phyloP scores from a whole-genome alignment of 37 sponge, comb jelly and placozoan species.

The Petrosia ficiformis region DNA sequence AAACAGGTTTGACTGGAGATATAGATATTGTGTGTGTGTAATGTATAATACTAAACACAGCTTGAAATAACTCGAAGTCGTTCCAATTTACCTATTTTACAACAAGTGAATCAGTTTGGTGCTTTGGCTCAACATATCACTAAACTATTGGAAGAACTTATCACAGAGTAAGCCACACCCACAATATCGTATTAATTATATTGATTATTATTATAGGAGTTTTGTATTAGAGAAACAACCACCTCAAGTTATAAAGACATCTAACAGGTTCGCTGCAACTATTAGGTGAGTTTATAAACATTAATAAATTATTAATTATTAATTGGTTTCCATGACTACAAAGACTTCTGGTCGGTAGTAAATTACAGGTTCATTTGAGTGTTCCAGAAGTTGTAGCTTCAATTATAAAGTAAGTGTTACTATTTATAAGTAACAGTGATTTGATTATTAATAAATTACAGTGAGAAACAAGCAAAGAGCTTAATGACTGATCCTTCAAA shows the following conservation, averaged over 20 bases:
- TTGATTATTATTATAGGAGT: slow-evolving; percentile 50
- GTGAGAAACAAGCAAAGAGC: slow-evolving; percentile 85
- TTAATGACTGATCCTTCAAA: slow-evolving; percentile 48
- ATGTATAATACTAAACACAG: no score
- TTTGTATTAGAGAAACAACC: slow-evolving; percentile 97
- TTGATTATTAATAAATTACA: slow-evolving; percentile 6
- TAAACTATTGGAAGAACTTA: slow-evolving; percentile 25
- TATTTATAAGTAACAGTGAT: background rate
- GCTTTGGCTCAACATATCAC: slow-evolving; percentile 39
- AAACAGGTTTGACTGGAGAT: slow-evolving; percentile 60
- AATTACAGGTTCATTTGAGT: slow-evolving; percentile 83
- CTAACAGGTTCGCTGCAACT: slow-evolving; percentile 82
- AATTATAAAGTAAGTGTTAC: slow-evolving; percentile 80
- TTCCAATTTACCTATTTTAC: slow-evolving; percentile 11
- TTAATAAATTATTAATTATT: background rate
- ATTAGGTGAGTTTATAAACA: slow-evolving; percentile 60
- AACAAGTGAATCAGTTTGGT: slow-evolving; percentile 15
- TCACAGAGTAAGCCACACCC: slow-evolving; percentile 30
- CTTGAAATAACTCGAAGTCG: slow-evolving; percentile 18
- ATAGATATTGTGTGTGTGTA: background rate
- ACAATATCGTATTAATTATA: background rate
- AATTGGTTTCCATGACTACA: background rate
- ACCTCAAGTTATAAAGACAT: slow-evolving; percentile 96
- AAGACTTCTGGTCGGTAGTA: slow-evolving; percentile 85
- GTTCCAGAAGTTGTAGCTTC: slow-evolving; percentile 79